Base-by-base conservation (phyloP, 2,113 vertebrate species). In the Stictonetta naevosa region DNA sequence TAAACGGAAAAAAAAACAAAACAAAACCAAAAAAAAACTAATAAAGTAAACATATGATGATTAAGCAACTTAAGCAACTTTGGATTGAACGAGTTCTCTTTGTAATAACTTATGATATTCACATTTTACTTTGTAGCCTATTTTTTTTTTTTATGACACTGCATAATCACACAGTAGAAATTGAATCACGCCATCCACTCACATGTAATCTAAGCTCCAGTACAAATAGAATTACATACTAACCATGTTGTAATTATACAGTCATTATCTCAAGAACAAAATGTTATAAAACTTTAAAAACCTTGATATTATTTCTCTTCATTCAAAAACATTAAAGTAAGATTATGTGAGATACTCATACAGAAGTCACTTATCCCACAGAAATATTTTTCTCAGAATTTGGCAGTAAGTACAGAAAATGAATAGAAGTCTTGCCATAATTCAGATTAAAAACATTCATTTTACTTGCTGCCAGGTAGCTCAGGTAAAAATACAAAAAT, bases 1-100 rank as follows among this genome's bases (percentile, higher is more conserved):
- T 96, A 93, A 95, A 95, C 87, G 33, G 48, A 46, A 91, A 92
- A 38, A 38, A 38, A 52, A 91, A n/a, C n/a, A n/a, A n/a, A n/a
- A n/a, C n/a, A n/a, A n/a, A n/a, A n/a, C n/a, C n/a, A n/a, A 93
- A 50, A 92, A 86, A 6, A 14, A 5, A 62, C 53, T 58, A 88
- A 90, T 97, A 93, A 96, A 94, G 31, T 50, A 74, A 94, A 59
- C 36, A 73, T 62, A 73, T 58, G 79, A 94, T 90, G 90, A 92
- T 90, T 93, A 93, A 95, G 85, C 79, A 95, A 93, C 59, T 90
- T 93, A 93, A 95, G 85, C 79, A 95, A 93, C 59, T 93, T 90
- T 58, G n/a, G 13, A 76, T 6, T 64, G 31, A 91, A 67, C 8
- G 86, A 75, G 26, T 86, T 78, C 29, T 91, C 29, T 86, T 77